phyloP scores from a whole-genome alignment of 2,797 vertebrate species.

The Spondyliosoma cantharus region DNA sequence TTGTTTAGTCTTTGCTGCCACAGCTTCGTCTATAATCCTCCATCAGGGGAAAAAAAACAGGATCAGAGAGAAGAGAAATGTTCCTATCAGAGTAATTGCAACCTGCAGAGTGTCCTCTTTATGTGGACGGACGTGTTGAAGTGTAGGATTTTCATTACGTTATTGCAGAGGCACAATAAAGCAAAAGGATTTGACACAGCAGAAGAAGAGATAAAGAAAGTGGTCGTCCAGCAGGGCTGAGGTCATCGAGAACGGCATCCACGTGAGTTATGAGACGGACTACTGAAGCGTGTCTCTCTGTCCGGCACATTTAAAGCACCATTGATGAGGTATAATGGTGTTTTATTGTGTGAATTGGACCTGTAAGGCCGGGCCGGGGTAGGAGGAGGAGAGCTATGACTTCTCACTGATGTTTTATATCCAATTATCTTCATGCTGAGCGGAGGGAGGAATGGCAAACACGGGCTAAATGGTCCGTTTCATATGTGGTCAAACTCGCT shows the following conservation, averaged over 20 bases:
- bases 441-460: slow-evolving; percentile 63
- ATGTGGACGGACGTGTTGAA: slow-evolving; percentile 30
- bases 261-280: slow-evolving; percentile 44
- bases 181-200: slow-evolving; percentile 14
- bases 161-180: slow-evolving; percentile 43
- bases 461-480: slow-evolving; percentile 68
- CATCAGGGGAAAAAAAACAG: background rate
- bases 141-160: slow-evolving; percentile 53
- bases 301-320: slow-evolving; percentile 53
- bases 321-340: slow-evolving; percentile 66
- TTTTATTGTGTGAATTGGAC: slow-evolving; percentile 68
- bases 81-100: slow-evolving; percentile 62
- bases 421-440: slow-evolving; percentile 76
- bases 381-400: slow-evolving; percentile 54
- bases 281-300: slow-evolving; percentile 33
- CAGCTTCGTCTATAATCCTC: background rate
- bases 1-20: background rate
- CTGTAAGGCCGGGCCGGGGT: slow-evolving; percentile 34
- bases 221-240: slow-evolving; percentile 24
- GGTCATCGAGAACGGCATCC: slow-evolving; percentile 47
- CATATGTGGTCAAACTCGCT: slow-evolving; percentile 70
- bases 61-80: slow-evolving; percentile 8
- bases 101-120: slow-evolving; percentile 39
- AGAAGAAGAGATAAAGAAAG: slow-evolving; percentile 44
- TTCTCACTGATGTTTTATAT: slow-evolving; percentile 74